Conservation (phyloP, 1,140 invertebrate species). For the Bombus turneri region DNA sequence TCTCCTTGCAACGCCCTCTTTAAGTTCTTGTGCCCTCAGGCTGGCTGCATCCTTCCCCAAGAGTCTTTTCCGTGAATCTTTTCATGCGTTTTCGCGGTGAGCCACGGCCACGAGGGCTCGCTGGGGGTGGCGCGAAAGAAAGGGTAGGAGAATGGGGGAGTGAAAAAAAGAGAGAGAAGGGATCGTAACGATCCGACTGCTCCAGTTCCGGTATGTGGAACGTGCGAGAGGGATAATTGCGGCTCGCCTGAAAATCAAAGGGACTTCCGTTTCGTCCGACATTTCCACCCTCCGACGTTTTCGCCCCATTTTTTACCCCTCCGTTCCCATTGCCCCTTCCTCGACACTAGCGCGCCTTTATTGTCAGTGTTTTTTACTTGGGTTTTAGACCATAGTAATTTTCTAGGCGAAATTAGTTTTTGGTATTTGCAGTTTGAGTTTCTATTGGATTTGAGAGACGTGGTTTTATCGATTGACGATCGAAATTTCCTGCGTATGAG, state of each 20-base stretch:
- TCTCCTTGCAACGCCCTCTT: not conserved
- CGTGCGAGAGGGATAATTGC: conserved; percentile 63
- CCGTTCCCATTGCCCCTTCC: not conserved
- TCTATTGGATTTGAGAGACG: not conserved
- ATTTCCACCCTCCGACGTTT: conserved; percentile 29
- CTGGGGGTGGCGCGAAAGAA: not conserved
- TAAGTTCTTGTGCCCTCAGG: conserved; percentile 16
- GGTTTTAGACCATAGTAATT: not conserved
- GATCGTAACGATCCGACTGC: conserved; percentile 65
- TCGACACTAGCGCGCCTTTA: not conserved
- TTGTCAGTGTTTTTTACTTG: not conserved
- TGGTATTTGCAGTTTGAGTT: not conserved
- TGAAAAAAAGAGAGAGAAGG: conserved; percentile 5
- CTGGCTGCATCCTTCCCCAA: conserved; percentile 5
- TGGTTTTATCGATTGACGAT: not conserved
- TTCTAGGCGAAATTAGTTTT: not conserved
- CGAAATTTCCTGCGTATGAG: not conserved
- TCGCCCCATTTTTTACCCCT: conserved; percentile 33
- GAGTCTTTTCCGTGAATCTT: conserved; percentile 33
- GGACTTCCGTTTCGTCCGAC: conserved; percentile 56
- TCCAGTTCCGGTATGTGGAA: conserved; percentile 58
- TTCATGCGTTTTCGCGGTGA: conserved; percentile 49
- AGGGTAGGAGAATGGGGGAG: not conserved
- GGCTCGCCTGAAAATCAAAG: conserved; percentile 66
- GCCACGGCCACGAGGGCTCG: conserved; percentile 27